Evolutionary conservation across 1,140 invertebrate species (phyloP).

Genomic region (Laodelphax striatellus): DNA sequence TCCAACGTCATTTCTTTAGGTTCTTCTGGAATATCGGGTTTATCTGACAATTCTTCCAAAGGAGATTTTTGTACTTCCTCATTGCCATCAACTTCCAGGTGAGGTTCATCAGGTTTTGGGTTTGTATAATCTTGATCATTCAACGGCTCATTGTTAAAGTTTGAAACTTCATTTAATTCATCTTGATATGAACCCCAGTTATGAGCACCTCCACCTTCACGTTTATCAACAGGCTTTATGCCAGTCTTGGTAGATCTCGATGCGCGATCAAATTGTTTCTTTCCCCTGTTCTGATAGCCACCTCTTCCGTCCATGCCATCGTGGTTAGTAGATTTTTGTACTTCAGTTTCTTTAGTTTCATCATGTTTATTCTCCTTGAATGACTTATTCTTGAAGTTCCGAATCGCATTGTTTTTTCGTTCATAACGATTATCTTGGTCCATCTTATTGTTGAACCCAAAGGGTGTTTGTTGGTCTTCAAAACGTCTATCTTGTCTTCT

Average conservation of each 20-base stretch:
- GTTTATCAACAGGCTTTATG: slow-evolving; percentile 86
- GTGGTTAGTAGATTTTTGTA: no score
- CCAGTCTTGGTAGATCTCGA: slow-evolving; percentile 91
- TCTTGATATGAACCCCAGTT: slow-evolving; percentile 93
- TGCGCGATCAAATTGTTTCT: slow-evolving; percentile 87
- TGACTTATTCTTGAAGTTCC: no score
- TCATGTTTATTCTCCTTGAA: no score
- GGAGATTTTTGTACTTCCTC: slow-evolving; percentile 29
- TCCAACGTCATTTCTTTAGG: slow-evolving; percentile 72
- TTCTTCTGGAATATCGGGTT: slow-evolving; percentile 33
- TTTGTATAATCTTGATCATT: no score
- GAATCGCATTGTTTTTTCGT: no score
- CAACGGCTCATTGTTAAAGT: no score
- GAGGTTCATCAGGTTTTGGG: not conserved
- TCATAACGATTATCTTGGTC: no score
- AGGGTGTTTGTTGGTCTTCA: no score
- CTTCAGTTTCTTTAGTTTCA: no score
- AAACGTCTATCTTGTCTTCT: no score
- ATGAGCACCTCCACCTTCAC: slow-evolving; percentile 84
- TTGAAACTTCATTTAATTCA: slow-evolving; percentile 34
- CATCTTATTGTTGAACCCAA: no score
- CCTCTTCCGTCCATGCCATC: slow-evolving; percentile 35
- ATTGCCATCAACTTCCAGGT: slow-evolving; percentile 3
- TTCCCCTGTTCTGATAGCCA: slow-evolving; percentile 56
- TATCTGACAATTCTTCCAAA: slow-evolving; percentile 26